A percentile compares a stretch with the other conserved stretches of the same genome.
Conservation (phyloP, 2,797 vertebrate species). For the Cossypha dichroa region DNA sequence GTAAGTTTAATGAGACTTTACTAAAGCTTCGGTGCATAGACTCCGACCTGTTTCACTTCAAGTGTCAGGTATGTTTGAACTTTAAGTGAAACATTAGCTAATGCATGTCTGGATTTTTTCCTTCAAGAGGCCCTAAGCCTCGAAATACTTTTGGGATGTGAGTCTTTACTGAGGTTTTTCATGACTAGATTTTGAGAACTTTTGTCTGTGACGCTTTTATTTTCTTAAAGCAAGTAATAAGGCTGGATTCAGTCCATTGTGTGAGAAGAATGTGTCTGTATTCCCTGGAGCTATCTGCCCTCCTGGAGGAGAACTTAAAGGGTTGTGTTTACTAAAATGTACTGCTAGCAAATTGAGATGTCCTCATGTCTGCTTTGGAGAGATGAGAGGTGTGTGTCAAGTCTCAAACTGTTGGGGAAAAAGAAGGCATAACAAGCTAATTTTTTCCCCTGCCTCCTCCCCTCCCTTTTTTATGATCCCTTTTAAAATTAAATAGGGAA, state of each 20-base stretch:
- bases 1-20: background rate
- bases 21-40: background rate
- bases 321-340: background rate
- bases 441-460: background rate
- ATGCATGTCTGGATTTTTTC: background rate
- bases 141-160: background rate
- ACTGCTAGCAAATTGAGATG: background rate
- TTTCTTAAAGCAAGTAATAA: background rate
- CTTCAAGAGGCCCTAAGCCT: background rate
- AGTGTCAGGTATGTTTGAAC: constrained; percentile 30
- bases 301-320: background rate
- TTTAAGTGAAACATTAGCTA: constrained; percentile 42
- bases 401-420: background rate
- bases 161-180: background rate
- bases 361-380: background rate
- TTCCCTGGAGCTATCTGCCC: background rate
- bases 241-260: background rate
- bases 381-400: background rate
- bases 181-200: background rate
- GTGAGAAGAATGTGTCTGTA: background rate
- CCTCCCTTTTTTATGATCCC: background rate
- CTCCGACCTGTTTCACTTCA: constrained; percentile 23
- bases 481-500: background rate
- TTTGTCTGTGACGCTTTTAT: background rate
- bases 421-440: background rate